These are phyloP conservation scores for Drosophila subpulchrella DNA, from an alignment of 1,140 invertebrate species.

Conservation along the genomic window DNA sequence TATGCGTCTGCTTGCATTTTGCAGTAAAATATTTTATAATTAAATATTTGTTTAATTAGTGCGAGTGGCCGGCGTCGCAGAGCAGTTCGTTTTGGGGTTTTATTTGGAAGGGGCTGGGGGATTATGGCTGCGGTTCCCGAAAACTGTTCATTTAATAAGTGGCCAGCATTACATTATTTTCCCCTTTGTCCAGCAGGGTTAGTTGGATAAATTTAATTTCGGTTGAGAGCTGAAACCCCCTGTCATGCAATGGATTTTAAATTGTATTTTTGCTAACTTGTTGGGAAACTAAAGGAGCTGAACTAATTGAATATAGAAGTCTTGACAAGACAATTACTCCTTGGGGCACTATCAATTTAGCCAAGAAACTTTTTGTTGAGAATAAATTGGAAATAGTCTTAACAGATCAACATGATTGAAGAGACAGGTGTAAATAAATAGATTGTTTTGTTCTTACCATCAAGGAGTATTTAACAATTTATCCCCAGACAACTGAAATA, in stretches of 20 bases:
- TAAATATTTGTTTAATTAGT: constrained; percentile 83
- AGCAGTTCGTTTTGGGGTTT: constrained; percentile 10
- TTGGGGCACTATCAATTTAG: background rate
- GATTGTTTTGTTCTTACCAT: background rate
- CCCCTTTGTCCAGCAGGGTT: constrained; percentile 8
- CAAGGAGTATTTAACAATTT: background rate
- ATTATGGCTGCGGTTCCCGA: constrained; percentile 35
- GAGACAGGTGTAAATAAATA: background rate
- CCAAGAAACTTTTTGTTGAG: too few relatives aligned
- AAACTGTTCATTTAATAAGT: constrained; percentile 56
- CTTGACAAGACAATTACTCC: background rate
- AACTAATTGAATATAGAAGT: background rate
- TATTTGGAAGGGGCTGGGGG: constrained; percentile 2
- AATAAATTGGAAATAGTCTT: background rate
- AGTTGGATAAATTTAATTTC: constrained; percentile 28
- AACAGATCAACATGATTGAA: background rate
- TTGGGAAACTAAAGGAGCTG: background rate
- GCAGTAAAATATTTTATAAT: constrained; percentile 81
- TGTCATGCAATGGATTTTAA: background rate
- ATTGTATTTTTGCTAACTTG: background rate
- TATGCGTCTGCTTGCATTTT: constrained; percentile 76
- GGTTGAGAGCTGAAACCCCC: background rate
- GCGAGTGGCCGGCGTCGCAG: constrained; percentile 47
- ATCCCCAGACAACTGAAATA: background rate
- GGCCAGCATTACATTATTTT: constrained; percentile 52